phyloP scores from a whole-genome alignment of 2,113 vertebrate species.

The Pedetes capensis region DNA sequence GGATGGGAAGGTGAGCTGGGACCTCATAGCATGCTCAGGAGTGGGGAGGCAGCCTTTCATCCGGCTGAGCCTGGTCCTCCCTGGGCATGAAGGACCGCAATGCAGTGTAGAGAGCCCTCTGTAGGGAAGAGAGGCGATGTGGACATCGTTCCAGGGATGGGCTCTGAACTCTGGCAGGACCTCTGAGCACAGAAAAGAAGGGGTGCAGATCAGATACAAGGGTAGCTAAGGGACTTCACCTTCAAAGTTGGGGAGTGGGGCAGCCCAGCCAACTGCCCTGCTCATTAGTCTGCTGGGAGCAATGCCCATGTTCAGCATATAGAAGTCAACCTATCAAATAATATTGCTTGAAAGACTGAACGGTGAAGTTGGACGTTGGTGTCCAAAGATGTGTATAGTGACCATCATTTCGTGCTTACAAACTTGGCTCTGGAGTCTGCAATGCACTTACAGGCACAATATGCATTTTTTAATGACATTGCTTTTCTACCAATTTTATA shows the following conservation, averaged over 20 bases:
- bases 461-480: not conserved
- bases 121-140: no score
- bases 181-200: not conserved
- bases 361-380: not conserved
- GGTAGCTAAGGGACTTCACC: not conserved
- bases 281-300: not conserved
- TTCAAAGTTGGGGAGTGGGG: not conserved
- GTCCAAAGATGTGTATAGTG: not conserved
- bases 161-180: not conserved
- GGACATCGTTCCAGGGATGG: not conserved
- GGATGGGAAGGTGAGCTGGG: not conserved
- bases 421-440: not conserved
- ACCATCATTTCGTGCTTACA: not conserved
- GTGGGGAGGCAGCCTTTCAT: accelerated
- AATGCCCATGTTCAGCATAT: not conserved
- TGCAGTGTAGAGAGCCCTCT: not conserved
- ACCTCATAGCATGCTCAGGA: accelerated
- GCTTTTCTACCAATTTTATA: not conserved
- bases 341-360: not conserved
- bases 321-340: not conserved
- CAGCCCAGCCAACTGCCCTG: accelerated
- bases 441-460: not conserved
- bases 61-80: accelerated
- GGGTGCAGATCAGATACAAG: accelerated
- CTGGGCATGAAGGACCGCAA: not conserved